Conservation (phyloP, 2,888 invertebrate species). For the Zelleria hepariella region DNA sequence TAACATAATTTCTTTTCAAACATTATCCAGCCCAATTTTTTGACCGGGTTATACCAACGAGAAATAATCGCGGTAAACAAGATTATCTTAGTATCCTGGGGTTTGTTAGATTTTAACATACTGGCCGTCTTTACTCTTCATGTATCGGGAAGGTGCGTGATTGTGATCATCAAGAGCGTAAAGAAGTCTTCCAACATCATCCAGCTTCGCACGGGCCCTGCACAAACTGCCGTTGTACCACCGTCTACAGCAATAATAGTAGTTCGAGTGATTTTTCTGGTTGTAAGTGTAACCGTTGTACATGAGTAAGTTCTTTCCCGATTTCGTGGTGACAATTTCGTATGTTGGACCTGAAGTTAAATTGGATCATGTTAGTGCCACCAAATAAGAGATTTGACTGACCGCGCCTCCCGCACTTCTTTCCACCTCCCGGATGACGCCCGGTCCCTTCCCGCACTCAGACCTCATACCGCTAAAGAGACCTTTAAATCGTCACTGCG, state of each 20-base stretch:
- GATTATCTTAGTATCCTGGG: too few relatives aligned
- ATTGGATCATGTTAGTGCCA: too few relatives aligned
- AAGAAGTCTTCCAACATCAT: slow-evolving; percentile 9
- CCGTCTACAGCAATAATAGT: slow-evolving; percentile 15
- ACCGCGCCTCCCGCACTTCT: not conserved
- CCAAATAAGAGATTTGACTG: not conserved
- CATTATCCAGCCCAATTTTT: too few relatives aligned
- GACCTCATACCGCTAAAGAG: too few relatives aligned
- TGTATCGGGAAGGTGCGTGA: slow-evolving; percentile 9
- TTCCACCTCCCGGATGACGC: too few relatives aligned
- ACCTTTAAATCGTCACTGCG: too few relatives aligned
- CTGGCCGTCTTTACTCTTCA: not conserved
- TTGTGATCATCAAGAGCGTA: slow-evolving; percentile 10
- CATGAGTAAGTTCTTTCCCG: slow-evolving; percentile 9
- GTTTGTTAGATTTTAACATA: not conserved
- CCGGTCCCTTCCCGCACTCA: too few relatives aligned
- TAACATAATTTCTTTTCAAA: too few relatives aligned
- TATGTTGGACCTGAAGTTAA: not conserved
- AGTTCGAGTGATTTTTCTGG: not conserved
- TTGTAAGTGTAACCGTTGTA: slow-evolving; percentile 6
- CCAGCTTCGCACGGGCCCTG: slow-evolving; percentile 12
- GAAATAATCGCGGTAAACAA: too few relatives aligned
- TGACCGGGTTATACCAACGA: too few relatives aligned
- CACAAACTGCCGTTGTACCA: too few relatives aligned
- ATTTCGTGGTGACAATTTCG: not conserved